Evolutionary conservation across 2,113 vertebrate species (phyloP).

Genomic region (Otis tarda): DNA sequence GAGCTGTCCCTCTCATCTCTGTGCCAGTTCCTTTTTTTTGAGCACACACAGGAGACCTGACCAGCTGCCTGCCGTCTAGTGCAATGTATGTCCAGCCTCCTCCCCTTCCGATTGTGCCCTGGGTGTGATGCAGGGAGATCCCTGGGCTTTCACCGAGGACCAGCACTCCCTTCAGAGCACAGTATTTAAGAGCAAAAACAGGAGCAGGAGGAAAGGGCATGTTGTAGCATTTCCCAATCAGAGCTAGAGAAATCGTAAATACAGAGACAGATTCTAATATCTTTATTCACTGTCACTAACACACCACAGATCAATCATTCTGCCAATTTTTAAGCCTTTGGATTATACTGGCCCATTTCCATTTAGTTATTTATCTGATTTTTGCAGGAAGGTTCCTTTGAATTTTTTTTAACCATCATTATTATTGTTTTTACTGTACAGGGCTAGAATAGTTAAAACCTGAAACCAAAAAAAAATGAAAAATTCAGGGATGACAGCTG

Average conservation of each 20-base stretch:
- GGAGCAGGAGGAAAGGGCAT: background rate
- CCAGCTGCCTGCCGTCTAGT: background rate
- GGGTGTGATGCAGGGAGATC: background rate
- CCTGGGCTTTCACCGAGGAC: background rate
- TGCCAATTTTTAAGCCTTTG: background rate
- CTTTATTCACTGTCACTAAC: background rate
- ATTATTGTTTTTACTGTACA: background rate
- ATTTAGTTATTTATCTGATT: background rate
- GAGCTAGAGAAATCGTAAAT: background rate
- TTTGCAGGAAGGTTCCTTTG: background rate
- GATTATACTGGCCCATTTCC: background rate
- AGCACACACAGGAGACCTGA: background rate
- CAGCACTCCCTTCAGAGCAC: background rate
- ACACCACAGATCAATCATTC: background rate
- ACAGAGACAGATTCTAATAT: background rate
- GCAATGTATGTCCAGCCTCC: accelerated
- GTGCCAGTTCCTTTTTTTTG: background rate
- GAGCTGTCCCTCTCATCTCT: background rate
- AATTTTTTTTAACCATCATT: background rate
- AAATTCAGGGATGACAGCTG: background rate
- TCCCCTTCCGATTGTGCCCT: accelerated
- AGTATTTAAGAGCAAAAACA: background rate
- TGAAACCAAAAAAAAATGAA: background rate
- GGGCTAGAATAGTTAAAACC: background rate
- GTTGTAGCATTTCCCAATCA: background rate